Evolutionary conservation across 2,888 invertebrate genomes (phyloP).

Genomic region (Oligia strigilis): DNA sequence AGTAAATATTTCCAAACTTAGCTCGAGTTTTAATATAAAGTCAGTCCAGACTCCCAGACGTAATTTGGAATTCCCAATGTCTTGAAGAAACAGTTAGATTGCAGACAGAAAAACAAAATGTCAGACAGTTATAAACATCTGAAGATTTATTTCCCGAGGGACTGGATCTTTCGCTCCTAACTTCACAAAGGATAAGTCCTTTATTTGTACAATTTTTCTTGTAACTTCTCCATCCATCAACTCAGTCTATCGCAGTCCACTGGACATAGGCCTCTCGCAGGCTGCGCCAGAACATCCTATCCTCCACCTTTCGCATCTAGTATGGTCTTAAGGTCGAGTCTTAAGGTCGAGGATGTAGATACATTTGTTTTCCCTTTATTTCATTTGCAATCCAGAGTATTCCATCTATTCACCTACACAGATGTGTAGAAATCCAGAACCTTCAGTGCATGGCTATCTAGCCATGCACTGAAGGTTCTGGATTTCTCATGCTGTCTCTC

Average conservation of each 20-base stretch:
- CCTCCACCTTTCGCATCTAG: too few relatives aligned
- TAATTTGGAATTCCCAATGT: not conserved
- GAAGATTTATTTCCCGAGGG: slow-evolving; percentile 12
- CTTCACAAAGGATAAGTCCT: not conserved
- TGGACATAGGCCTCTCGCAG: too few relatives aligned
- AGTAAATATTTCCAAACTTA: slow-evolving; percentile 19
- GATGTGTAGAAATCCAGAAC: too few relatives aligned
- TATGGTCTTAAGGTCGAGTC: too few relatives aligned
- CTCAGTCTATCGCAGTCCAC: too few relatives aligned
- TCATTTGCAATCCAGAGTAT: not conserved
- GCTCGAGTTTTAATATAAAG: not conserved
- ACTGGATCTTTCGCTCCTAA: not conserved
- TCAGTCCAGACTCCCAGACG: not conserved
- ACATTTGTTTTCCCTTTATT: not conserved
- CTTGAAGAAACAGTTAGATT: not conserved
- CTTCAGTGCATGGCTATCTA: too few relatives aligned
- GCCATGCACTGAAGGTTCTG: not conserved
- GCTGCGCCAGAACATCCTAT: too few relatives aligned
- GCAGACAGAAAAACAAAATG: slow-evolving; percentile 1
- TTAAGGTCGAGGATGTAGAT: too few relatives aligned
- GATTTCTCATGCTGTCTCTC: not conserved
- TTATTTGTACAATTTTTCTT: not conserved
- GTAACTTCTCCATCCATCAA: too few relatives aligned
- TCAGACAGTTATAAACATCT: slow-evolving; percentile 4
- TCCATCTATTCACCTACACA: not conserved